Percentiles rank a stretch among this genome's conserved stretches.
These are phyloP conservation scores for Pimpla rufipes DNA, from an alignment of 2,888 invertebrate genomes.

Conservation along the genomic window DNA sequence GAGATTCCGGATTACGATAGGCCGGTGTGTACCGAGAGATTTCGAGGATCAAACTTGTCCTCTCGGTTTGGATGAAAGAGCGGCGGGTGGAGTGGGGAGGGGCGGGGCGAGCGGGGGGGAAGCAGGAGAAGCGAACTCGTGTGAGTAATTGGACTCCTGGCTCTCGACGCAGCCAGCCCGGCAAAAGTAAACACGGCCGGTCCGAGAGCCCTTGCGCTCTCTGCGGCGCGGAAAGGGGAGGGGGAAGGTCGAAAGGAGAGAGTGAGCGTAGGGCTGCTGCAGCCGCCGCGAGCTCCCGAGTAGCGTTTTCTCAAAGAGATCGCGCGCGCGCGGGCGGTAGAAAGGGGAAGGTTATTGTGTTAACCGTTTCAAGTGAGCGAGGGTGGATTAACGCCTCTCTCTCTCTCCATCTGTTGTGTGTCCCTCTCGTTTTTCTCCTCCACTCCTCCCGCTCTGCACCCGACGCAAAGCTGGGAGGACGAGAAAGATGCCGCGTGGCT, in stretches of 20 bases:
- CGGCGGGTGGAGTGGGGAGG: not conserved
- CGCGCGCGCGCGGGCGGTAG: not conserved
- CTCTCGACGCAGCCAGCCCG: constrained; percentile 29
- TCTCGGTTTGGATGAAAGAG: constrained; percentile 10
- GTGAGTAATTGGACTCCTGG: constrained; percentile 60
- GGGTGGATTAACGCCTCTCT: constrained; percentile 50
- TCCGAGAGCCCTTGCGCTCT: constrained; percentile 35
- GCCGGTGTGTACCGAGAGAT: constrained; percentile 18
- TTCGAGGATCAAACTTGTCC: constrained; percentile 34
- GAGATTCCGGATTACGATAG: constrained; percentile 35
- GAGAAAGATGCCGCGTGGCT: too few relatives aligned
- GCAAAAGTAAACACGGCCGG: constrained; percentile 60
- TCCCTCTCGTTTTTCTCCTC: not conserved
- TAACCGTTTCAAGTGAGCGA: constrained; percentile 52
- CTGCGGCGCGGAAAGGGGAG: constrained; percentile 1
- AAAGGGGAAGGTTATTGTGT: constrained; percentile 57
- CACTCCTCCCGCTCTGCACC: not conserved
- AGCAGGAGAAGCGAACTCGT: constrained; percentile 22
- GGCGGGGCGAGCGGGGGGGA: not conserved
- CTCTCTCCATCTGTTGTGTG: not conserved
- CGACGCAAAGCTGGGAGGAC: too few relatives aligned
- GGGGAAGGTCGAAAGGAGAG: not conserved
- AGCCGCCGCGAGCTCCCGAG: not conserved
- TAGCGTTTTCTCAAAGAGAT: constrained; percentile 40
- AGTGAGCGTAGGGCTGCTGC: not conserved